Evolutionary conservation across 2,113 vertebrate species (phyloP).

Genomic region (Chrysemys picta): DNA sequence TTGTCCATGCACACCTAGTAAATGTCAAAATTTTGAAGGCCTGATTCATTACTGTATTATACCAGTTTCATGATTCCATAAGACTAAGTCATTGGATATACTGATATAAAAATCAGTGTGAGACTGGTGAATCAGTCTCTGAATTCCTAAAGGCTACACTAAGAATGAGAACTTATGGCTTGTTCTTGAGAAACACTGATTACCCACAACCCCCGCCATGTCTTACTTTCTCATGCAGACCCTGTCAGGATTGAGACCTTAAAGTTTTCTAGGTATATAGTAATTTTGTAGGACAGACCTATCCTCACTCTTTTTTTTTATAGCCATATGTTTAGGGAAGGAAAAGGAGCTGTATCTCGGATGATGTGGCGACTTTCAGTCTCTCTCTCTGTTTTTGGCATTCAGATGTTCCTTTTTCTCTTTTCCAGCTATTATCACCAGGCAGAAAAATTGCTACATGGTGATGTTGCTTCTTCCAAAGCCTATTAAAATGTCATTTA

Average conservation of each 20-base stretch:
- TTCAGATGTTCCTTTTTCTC: background rate
- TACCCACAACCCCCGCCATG: background rate
- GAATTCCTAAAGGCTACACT: background rate
- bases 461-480: background rate
- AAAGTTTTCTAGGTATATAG: background rate
- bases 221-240: background rate
- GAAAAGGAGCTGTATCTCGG: background rate
- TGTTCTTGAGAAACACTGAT: background rate
- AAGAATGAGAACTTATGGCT: background rate
- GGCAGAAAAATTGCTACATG: background rate
- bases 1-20: conserved; percentile 28
- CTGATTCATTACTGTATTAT: background rate
- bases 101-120: background rate
- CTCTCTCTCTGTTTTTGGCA: background rate
- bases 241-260: background rate
- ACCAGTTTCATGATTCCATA: background rate
- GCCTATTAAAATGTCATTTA: background rate
- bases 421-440: background rate
- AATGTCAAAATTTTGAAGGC: conserved; percentile 26
- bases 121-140: background rate
- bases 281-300: background rate
- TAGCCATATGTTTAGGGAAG: background rate
- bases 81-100: background rate
- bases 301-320: background rate
- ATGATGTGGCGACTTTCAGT: background rate